A percentile compares a stretch with the other conserved stretches of the same genome.
These are phyloP conservation scores for Boulengeromyrus knoepffleri DNA, from an alignment of 2,113 vertebrate species.

Conservation along the genomic window DNA sequence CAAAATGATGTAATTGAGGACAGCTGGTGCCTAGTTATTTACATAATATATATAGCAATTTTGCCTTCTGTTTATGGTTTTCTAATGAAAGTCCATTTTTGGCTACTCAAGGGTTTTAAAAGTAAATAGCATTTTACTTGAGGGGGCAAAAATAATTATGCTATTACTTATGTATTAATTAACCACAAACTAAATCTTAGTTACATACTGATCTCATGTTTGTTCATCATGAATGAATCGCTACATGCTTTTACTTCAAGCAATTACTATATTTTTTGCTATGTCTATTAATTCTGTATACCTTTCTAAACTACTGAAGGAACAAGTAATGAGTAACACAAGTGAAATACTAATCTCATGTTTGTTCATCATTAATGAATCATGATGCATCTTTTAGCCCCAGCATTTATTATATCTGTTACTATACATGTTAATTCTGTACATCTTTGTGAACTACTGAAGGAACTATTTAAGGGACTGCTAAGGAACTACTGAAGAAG, in stretches of 20 bases:
- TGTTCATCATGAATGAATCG: background rate
- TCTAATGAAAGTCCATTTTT: background rate
- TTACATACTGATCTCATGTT: background rate
- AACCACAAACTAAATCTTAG: no score
- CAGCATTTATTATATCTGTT: no score
- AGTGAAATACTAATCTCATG: no score
- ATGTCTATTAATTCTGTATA: no score
- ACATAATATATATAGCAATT: background rate
- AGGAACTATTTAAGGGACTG: background rate
- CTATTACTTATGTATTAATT: background rate
- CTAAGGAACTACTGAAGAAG: background rate
- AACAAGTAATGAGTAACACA: no score
- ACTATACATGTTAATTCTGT: background rate
- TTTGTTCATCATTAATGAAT: no score
- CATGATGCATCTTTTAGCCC: no score
- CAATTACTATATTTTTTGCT: no score
- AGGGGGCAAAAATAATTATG: background rate
- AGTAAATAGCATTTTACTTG: background rate
- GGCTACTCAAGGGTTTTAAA: background rate
- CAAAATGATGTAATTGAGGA: background rate
- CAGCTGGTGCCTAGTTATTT: slow-evolving; percentile 10
- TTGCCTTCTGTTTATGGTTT: background rate
- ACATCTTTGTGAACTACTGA: background rate
- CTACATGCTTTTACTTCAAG: background rate
- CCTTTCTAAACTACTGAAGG: no score